Percentiles rank a stretch among this genome's conserved stretches.
These are phyloP conservation scores for Dolichallabes microphthalmus DNA, from an alignment of 2,113 vertebrate species.

Conservation along the genomic window DNA sequence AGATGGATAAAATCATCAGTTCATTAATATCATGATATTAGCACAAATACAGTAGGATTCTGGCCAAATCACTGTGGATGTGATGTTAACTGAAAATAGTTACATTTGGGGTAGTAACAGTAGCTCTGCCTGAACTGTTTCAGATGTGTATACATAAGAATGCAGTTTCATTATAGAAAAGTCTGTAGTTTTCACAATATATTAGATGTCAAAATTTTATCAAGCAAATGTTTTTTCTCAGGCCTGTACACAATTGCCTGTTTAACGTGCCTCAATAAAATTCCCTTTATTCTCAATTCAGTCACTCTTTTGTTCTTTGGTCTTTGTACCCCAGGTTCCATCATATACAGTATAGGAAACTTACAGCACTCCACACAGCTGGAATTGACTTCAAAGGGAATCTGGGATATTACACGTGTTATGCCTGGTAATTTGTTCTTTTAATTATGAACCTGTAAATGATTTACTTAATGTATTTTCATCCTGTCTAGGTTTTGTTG, in stretches of 20 bases:
- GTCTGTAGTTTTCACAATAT: background rate
- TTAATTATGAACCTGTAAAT: conserved; percentile 13
- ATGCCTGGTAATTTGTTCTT: background rate
- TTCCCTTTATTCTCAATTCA: background rate
- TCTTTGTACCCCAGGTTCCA: background rate
- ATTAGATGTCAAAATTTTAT: background rate
- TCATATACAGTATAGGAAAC: conserved; percentile 6
- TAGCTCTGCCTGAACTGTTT: background rate
- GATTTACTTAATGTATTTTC: conserved; percentile 18
- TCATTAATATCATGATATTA: background rate
- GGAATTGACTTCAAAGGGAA: conserved; percentile 1
- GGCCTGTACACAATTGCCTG: background rate
- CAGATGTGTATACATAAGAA: background rate
- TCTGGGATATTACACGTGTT: background rate
- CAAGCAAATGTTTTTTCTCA: background rate
- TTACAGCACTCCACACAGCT: background rate
- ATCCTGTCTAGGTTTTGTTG: background rate
- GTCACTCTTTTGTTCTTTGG: background rate
- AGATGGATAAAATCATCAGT: background rate
- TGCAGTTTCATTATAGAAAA: background rate
- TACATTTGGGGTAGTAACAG: background rate
- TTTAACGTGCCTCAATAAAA: background rate
- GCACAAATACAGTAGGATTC: background rate
- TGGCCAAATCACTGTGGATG: background rate
- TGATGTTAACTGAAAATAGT: background rate